Evolutionary conservation across 2,888 invertebrate genomes (phyloP).

Genomic region (Epirrhoe tristata): DNA sequence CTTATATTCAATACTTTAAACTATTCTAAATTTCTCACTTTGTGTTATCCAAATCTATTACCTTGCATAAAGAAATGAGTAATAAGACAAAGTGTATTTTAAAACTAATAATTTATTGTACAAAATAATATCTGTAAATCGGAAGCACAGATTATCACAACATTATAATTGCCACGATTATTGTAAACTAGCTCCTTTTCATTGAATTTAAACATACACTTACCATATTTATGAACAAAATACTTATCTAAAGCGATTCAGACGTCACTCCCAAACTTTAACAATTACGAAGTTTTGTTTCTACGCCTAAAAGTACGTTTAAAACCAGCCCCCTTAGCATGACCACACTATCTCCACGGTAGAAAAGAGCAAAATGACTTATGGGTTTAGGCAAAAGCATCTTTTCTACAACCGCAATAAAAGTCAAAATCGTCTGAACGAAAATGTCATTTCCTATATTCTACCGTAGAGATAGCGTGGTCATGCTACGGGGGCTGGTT

Average conservation of each 20-base stretch:
- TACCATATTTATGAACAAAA: neutral
- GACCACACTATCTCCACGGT: too few relatives aligned
- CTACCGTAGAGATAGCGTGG: too few relatives aligned
- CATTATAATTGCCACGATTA: constrained; percentile 50
- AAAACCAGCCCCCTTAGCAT: too few relatives aligned
- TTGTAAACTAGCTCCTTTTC: constrained; percentile 1
- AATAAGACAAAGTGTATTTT: constrained; percentile 40
- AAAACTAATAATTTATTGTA: constrained; percentile 7
- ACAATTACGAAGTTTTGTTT: constrained; percentile 3
- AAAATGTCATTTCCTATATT: too few relatives aligned
- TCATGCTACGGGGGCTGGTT: too few relatives aligned
- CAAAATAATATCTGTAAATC: constrained; percentile 41
- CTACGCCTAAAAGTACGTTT: neutral
- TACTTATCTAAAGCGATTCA: neutral
- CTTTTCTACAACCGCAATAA: too few relatives aligned
- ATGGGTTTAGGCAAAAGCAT: too few relatives aligned
- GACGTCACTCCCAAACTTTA: neutral
- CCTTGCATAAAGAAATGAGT: constrained; percentile 52
- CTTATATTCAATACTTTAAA: constrained; percentile 15
- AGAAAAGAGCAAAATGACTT: too few relatives aligned
- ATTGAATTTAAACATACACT: neutral
- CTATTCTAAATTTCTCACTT: constrained; percentile 52
- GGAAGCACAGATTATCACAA: constrained; percentile 64
- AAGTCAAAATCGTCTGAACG: too few relatives aligned
- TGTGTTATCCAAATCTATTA: constrained; percentile 52